Base-by-base conservation (phyloP, 2,888 invertebrate genomes). In the Cancer borealis region DNA sequence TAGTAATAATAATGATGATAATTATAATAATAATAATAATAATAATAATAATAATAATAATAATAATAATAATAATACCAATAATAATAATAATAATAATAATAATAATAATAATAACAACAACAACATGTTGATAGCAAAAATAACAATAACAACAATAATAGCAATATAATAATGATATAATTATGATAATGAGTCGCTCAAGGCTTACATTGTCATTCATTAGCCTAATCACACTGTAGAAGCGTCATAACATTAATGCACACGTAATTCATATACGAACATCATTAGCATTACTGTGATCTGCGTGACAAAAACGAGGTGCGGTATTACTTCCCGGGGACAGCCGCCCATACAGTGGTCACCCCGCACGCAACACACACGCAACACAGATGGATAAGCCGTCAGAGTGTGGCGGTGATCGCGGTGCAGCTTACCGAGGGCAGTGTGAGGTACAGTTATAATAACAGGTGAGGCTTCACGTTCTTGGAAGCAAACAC, bases 201-300 rank as follows among this genome's bases (percentile, higher is more conserved):
- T 84, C 84, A 84, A 39, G 84, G 84, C 84, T 39, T 39, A 84
- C 39, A 39, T 21, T 14, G 84, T 17, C 84, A 39, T 84, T 84
- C 84, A 84, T 84, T 84, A 84, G 84, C 84, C 84, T 84, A 84
- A 84, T 84, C 39, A 84, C 84, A 84, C 30, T 39, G 84, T 84
- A 39, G 84, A 30, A 39, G 84, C 39, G 84, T 84, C 84, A 39
- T 39, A 84, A 39, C 84, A 39, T 39, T 84, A 84, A 84, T 39
- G 39, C 14, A 8, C 84, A 84, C 84, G 39, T 39, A 84, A 84
- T 84, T n/a, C 39, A 84, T 84, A 84, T 14, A 84, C 39, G 84
- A 84, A 39, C 84, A 30, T 84, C 39, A 84, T 84, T 84, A 84
- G 39, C 84, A 84, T 39, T 30, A 39, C 84, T 21, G 21, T 0